Percentiles rank a stretch among this genome's conserved stretches.
phyloP scores from a whole-genome alignment of 2,888 invertebrate species.

The Aspidiotus rigidus region DNA sequence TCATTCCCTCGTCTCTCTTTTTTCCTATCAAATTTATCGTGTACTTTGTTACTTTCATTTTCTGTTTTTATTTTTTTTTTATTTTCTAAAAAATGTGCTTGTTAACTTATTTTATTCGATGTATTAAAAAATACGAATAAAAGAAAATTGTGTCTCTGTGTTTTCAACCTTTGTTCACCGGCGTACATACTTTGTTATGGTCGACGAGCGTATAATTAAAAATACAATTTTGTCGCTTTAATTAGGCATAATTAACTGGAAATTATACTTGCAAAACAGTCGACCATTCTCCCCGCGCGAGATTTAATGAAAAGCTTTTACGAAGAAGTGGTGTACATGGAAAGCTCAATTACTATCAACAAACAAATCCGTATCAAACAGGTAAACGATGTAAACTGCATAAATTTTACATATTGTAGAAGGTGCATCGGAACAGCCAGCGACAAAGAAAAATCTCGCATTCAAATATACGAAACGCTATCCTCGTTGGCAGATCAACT shows the following conservation, averaged over 20 bases:
- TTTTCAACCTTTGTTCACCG: neutral
- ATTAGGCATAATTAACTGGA: neutral
- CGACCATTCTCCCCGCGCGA: neutral
- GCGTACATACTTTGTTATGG: too few relatives aligned
- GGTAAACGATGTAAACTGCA: constrained; percentile 20
- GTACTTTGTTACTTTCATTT: constrained; percentile 6
- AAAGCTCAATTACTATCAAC: constrained; percentile 23
- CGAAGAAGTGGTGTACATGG: too few relatives aligned
- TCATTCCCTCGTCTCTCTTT: neutral
- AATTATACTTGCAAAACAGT: constrained; percentile 1
- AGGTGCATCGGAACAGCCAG: too few relatives aligned
- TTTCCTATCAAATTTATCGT: neutral
- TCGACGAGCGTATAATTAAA: neutral
- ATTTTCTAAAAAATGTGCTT: constrained; percentile 27
- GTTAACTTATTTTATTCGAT: constrained; percentile 28
- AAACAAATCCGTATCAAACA: constrained; percentile 12
- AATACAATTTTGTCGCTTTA: neutral
- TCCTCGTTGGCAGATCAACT: too few relatives aligned
- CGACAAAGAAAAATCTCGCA: too few relatives aligned
- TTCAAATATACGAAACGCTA: too few relatives aligned
- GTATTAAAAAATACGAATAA: neutral
- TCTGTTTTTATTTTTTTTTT: constrained; percentile 21
- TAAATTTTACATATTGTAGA: constrained; percentile 5
- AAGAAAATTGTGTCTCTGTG: neutral
- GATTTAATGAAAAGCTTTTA: too few relatives aligned